Base-by-base conservation (phyloP, 2,113 vertebrate genomes). In the Zosterops lateralis region DNA sequence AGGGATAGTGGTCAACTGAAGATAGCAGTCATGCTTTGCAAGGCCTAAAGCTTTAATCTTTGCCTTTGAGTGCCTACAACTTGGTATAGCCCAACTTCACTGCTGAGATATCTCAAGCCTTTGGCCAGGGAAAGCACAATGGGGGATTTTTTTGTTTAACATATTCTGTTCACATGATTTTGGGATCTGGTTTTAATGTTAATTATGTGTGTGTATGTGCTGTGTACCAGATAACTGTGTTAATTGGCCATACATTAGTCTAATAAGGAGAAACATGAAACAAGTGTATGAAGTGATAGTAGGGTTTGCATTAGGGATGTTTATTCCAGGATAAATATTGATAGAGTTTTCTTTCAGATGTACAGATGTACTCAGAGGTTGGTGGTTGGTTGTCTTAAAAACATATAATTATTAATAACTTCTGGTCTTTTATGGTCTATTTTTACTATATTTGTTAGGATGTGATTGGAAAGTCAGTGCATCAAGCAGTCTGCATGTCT, bases 391-490 rank as follows among this genome's bases (percentile, higher is more conserved):
- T 64, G 3, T 29, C 25, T 90, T 72, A 32, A 89, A 83, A 83
- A 21, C 4, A 24, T 42, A 22, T 78, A 31, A 48, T 50, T 89
- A 12, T 74, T 9, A 78, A 15, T 64, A 86, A 32, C 47, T 88
- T 7, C 62, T 11, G 77, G 38, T 31, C 29, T 62, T 90, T 93
- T 70, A 88, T 91, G 22, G 47, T 67, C 71, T 95, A 6, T 79
- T 84, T 94, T 92, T 34, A 3, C 77, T 83, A 1, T 71, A 56
- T 95, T 95, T 93, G 67, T 67, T 94, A 98, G 98, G 98, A 98
- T 95, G 96, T 98, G 56, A 99, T 99, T 96, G 99, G 99, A 42
- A 98, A 97, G 84, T 99, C 99, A 5, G 98, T 99, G 57, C 98
- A 96, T 93, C 98, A 98, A 95, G 98, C 98, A 26, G 87, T 98